Conservation (phyloP, 2,113 vertebrate species). For the Oxygymnocypris stewartii region DNA sequence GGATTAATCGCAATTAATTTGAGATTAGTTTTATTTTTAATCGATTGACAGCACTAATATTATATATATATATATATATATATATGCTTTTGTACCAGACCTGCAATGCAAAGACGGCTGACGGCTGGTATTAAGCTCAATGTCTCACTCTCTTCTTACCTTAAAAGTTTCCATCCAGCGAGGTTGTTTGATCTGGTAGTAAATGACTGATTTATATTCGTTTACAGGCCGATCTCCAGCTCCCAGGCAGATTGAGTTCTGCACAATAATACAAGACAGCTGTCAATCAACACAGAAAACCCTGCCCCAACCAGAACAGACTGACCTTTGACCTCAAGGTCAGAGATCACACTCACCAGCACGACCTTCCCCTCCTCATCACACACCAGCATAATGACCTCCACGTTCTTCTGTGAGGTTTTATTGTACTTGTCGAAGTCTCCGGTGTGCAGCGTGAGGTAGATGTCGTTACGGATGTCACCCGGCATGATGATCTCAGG, state of each 20-base stretch:
- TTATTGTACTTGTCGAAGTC: constrained; percentile 99
- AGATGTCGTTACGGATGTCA: constrained; percentile 97
- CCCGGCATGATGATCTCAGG: constrained; percentile 99
- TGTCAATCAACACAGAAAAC: constrained; percentile 26
- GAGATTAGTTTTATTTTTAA: too few relatives aligned
- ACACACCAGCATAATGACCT: constrained; percentile 96
- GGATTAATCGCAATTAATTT: too few relatives aligned
- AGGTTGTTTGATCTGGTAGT: constrained; percentile 97
- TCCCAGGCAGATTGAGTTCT: constrained; percentile 90
- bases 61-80: too few relatives aligned
- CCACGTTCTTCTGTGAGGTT: constrained; percentile 95
- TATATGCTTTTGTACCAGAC: too few relatives aligned
- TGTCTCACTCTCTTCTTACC: constrained; percentile 70
- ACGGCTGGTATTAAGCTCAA: background rate
- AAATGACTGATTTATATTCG: constrained; percentile 91
- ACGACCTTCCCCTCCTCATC: constrained; percentile 90
- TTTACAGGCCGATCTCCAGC: constrained; percentile 88
- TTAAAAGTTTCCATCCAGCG: constrained; percentile 98
- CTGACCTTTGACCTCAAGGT: background rate
- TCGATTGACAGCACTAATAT: too few relatives aligned
- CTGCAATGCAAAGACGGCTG: too few relatives aligned
- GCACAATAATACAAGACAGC: background rate
- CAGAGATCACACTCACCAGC: constrained; percentile 77
- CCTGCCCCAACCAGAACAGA: background rate
- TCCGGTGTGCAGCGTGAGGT: constrained; percentile 87